Evolutionary conservation across 2,888 invertebrate species (phyloP).

Genomic region (Euplexia lucipara): DNA sequence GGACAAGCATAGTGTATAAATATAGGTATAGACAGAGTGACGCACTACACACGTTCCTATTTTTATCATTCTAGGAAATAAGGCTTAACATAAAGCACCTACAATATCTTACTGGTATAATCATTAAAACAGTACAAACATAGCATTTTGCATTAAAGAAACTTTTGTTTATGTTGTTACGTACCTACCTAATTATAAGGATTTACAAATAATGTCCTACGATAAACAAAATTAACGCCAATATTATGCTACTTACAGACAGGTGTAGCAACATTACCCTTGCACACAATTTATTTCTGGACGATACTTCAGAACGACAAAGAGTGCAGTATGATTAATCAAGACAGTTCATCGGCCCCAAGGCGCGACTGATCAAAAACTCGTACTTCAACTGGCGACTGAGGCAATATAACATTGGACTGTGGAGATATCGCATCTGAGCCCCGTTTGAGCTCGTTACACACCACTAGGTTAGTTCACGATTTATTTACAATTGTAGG

Average conservation of each 20-base stretch:
- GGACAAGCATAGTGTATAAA: no score
- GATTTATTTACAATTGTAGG: conserved; percentile 66
- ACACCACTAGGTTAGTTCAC: conserved; percentile 61
- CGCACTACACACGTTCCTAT: no score
- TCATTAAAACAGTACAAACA: background rate
- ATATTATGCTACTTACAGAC: conserved; percentile 22
- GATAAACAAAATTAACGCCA: conserved; percentile 38
- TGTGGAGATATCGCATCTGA: conserved; percentile 77
- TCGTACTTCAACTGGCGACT: conserved; percentile 75
- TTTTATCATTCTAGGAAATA: no score
- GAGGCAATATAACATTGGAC: conserved; percentile 82
- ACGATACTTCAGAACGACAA: conserved; percentile 67
- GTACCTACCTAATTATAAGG: background rate
- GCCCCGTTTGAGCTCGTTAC: conserved; percentile 66
- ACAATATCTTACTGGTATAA: background rate
- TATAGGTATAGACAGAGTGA: no score
- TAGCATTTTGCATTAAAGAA: background rate
- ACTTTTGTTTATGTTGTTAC: background rate
- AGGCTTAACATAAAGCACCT: no score
- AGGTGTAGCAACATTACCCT: conserved; percentile 22
- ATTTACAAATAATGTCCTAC: conserved; percentile 18
- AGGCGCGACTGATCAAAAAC: conserved; percentile 85
- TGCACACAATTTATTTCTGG: conserved; percentile 39
- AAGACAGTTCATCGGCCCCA: conserved; percentile 82
- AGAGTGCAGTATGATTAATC: conserved; percentile 79